Conservation (phyloP, 1,140 invertebrate species). For the Drosophila tani region DNA sequence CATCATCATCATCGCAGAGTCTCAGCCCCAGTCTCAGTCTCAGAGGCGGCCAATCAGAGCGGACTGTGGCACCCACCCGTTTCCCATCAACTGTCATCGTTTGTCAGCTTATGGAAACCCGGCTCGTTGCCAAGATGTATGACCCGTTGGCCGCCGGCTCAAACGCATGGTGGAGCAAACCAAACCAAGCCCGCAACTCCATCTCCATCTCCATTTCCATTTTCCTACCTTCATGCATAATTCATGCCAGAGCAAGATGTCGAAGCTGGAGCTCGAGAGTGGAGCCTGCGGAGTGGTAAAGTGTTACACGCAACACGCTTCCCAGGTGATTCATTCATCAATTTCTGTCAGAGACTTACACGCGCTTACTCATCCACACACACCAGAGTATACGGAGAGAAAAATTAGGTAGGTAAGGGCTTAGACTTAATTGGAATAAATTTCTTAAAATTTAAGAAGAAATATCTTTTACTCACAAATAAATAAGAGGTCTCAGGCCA, state of each 20-base stretch:
- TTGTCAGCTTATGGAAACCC: slow-evolving; percentile 80
- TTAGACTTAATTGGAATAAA: neutral
- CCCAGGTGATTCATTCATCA: slow-evolving; percentile 82
- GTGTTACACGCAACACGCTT: slow-evolving; percentile 82
- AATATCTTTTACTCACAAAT: neutral
- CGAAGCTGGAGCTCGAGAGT: slow-evolving; percentile 25
- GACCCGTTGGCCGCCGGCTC: slow-evolving; percentile 67
- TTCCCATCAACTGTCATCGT: slow-evolving; percentile 84
- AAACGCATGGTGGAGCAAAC: slow-evolving; percentile 43
- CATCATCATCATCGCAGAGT: slow-evolving; percentile 42
- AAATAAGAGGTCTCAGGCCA: too few relatives aligned
- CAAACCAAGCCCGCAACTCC: slow-evolving; percentile 27
- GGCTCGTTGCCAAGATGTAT: slow-evolving; percentile 72
- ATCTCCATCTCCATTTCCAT: slow-evolving; percentile 41
- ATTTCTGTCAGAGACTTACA: slow-evolving; percentile 79
- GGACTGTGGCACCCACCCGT: slow-evolving; percentile 72
- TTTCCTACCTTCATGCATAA: slow-evolving; percentile 71
- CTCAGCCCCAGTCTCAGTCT: slow-evolving; percentile 13
- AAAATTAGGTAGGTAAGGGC: neutral
- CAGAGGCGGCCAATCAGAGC: slow-evolving; percentile 75
- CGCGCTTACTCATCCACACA: slow-evolving; percentile 67
- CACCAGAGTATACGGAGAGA: slow-evolving; percentile 8
- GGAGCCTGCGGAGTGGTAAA: slow-evolving; percentile 49
- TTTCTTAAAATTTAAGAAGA: neutral
- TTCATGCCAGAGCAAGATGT: slow-evolving; percentile 68